Evolutionary conservation across 2,888 invertebrate genomes (phyloP).

Genomic region (Elgonia sp.): DNA sequence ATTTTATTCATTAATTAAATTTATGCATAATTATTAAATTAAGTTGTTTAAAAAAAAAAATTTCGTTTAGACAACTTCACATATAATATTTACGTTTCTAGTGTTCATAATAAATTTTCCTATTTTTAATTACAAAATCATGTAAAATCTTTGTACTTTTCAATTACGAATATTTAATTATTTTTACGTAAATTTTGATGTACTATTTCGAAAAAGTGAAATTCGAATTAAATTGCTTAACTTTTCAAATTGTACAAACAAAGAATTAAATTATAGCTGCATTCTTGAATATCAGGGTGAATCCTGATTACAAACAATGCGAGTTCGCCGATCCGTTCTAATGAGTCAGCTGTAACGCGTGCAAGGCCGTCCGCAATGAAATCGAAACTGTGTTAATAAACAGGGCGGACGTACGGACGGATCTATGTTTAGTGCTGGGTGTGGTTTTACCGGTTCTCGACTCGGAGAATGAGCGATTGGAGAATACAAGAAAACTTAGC

Average conservation of each 20-base stretch:
- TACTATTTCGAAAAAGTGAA: constrained; percentile 3
- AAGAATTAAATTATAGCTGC: constrained; percentile 2
- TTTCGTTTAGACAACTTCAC: no score
- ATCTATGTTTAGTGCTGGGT: constrained; percentile 83
- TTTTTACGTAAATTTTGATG: not conserved
- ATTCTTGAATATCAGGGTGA: constrained; percentile 45
- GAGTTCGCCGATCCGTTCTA: constrained; percentile 80
- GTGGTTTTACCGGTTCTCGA: constrained; percentile 85
- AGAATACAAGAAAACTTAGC: constrained; percentile 81
- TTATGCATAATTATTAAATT: no score
- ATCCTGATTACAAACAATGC: constrained; percentile 52
- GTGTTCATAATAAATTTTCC: not conserved
- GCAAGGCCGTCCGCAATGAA: constrained; percentile 81
- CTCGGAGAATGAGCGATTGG: constrained; percentile 81
- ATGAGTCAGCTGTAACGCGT: constrained; percentile 82
- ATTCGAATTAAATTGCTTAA: not conserved
- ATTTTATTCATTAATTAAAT: no score
- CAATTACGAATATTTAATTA: not conserved
- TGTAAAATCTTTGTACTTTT: not conserved
- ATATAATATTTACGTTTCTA: no score
- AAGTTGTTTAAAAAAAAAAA: no score
- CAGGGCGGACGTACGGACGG: constrained; percentile 75
- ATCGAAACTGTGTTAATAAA: constrained; percentile 78
- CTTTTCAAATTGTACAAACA: not conserved
- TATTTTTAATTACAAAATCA: not conserved